Evolutionary conservation across 1,140 invertebrate genomes (phyloP).

Genomic region (Habropoda laboriosa): DNA sequence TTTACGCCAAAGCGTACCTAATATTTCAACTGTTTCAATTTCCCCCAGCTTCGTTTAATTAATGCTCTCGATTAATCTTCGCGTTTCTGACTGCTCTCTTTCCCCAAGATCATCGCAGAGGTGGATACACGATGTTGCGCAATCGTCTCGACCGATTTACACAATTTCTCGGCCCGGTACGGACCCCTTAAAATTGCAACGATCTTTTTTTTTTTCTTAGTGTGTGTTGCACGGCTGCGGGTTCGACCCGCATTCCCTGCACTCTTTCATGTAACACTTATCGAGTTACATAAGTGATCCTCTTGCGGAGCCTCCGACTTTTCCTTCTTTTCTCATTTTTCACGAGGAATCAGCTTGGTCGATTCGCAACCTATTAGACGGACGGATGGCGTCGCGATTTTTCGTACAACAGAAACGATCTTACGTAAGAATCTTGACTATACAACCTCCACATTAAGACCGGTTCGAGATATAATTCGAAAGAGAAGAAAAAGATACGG

Average conservation of each 20-base stretch:
- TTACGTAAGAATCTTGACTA: not conserved
- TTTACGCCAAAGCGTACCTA: no score
- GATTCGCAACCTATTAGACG: not conserved
- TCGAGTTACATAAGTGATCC: slow-evolving; percentile 30
- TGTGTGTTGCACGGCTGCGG: not conserved
- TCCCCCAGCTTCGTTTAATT: not conserved
- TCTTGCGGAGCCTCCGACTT: not conserved
- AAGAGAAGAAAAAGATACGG: no score
- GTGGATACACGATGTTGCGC: slow-evolving; percentile 34
- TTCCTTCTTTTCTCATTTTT: not conserved
- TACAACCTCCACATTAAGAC: no score
- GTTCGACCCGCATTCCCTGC: slow-evolving; percentile 18
- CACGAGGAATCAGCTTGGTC: not conserved
- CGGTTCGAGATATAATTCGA: slow-evolving; percentile 13
- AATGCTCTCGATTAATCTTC: not conserved
- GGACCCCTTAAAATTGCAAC: slow-evolving; percentile 15
- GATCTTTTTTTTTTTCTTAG: not conserved
- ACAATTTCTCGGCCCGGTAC: slow-evolving; percentile 27
- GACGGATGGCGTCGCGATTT: not conserved
- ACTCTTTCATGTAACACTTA: slow-evolving; percentile 23
- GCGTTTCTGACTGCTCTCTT: slow-evolving; percentile 15
- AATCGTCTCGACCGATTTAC: slow-evolving; percentile 47
- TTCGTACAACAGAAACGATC: not conserved
- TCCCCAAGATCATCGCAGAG: not conserved
- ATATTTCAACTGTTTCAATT: not conserved